Evolutionary conservation across 2,888 invertebrate genomes (phyloP).

Genomic region (Lepidocyrtoides sp.): DNA sequence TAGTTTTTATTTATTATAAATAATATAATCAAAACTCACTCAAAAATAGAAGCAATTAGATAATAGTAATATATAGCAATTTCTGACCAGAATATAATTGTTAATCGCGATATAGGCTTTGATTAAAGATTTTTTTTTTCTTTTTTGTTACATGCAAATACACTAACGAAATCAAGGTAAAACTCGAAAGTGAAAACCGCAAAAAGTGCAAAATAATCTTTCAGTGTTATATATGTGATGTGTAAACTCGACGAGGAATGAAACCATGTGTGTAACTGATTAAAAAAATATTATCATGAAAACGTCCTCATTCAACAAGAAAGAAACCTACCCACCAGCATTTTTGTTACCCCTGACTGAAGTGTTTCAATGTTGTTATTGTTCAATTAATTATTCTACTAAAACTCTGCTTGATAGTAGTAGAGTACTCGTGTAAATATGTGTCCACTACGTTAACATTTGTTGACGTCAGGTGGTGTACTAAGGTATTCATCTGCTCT

Average conservation of each 20-base stretch:
- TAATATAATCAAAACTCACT: background rate
- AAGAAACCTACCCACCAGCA: constrained; percentile 36
- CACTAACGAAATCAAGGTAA: constrained; percentile 17
- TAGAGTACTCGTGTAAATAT: background rate
- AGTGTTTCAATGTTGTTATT: background rate
- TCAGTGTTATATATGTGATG: background rate
- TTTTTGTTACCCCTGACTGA: constrained; percentile 30
- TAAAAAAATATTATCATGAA: constrained; percentile 26
- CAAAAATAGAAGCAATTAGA: background rate
- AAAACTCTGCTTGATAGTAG: background rate
- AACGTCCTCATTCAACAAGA: constrained; percentile 22
- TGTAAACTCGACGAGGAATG: constrained; percentile 49
- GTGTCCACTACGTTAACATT: constrained; percentile 90
- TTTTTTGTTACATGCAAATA: background rate
- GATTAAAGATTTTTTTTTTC: background rate
- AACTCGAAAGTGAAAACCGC: background rate
- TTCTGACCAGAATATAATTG: constrained; percentile 51
- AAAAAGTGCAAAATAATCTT: constrained; percentile 1
- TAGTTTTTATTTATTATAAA: background rate
- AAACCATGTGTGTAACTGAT: background rate
- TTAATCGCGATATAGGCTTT: constrained; percentile 33
- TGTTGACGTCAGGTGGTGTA: constrained; percentile 94
- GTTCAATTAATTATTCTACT: background rate
- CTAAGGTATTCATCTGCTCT: constrained; percentile 96
- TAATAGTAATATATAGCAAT: constrained; percentile 12